Percentiles rank a stretch among this genome's conserved stretches.
Evolutionary conservation across 2,113 vertebrate genomes (phyloP).

Genomic region (Dolichallabes microphthalmus): DNA sequence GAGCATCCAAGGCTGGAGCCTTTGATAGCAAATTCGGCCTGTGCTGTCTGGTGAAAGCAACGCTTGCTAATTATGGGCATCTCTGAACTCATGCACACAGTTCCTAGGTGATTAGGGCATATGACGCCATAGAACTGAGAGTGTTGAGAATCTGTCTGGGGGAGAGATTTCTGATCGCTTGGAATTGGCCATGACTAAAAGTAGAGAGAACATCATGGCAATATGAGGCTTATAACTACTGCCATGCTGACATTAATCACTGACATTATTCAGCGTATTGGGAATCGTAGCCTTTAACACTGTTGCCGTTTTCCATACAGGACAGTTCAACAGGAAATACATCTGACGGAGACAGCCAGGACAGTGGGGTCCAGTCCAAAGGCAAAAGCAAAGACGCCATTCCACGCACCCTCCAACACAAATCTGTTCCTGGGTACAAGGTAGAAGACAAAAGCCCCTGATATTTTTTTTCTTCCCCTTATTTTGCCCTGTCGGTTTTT

Average conservation of each 20-base stretch:
- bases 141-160: neutral
- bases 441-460: conserved; percentile 99
- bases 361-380: conserved; percentile 82
- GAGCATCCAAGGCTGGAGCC: neutral
- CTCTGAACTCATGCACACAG: neutral
- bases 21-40: neutral
- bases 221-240: neutral
- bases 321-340: conserved; percentile 93
- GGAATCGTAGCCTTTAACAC: neutral
- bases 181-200: neutral
- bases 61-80: neutral
- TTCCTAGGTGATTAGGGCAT: neutral
- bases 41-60: neutral
- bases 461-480: conserved; percentile 80
- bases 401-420: conserved; percentile 85
- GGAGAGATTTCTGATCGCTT: neutral
- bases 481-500: conserved; percentile 64
- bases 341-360: conserved; percentile 93
- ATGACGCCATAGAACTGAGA: neutral
- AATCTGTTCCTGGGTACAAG: conserved; percentile 96
- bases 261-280: neutral
- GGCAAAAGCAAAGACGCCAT: conserved; percentile 86
- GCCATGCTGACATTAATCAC: neutral
- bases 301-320: conserved; percentile 68
- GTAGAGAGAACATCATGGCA: neutral